Base-by-base conservation (phyloP, 2,888 invertebrate genomes). In the Steinernema hermaphroditum region DNA sequence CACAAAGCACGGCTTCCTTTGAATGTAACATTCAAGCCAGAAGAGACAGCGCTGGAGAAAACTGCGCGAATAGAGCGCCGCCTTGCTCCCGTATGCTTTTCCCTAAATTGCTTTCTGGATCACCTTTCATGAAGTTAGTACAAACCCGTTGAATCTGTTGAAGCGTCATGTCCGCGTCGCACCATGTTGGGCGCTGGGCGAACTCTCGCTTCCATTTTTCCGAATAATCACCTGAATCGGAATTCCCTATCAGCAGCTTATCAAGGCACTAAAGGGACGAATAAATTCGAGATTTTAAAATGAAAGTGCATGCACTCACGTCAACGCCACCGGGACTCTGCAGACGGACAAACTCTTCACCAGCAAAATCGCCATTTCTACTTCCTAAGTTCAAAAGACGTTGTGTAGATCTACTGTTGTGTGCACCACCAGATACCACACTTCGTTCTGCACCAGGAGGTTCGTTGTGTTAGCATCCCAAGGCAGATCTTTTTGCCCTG, bases 81-180 rank as follows among this genome's bases (percentile, higher is more conserved):
- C 78, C 68, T 72, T 74, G 69, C 82, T 81, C n/a, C 84, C 84
- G 4, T 34, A 57, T 8, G 77, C 77, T 37, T 74, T 69, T 37
- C 70, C 72, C 50, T 32, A 68, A 68, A 57, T 68, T 43, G n/a
- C 50, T 46, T 29, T 27, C 2, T 19, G 24, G 73, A 6, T 73
- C 27, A 14, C 41, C 0, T 2, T 19, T 14, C 27, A 16, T 29
- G n/a, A 9, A 14, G 14, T 19, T 32, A 27, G 14, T 62, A 72
- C 79, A 72, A 91, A 96, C 96, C 94, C 95, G 94, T 90, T 94
- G 93, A 88, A 96, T 92, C 90, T 96, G 94, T 88, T 92, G 92
- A 88, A 95, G 92, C 83, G 95, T 95, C 88, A 94, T 90, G 87
- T 92, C 92, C 80, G 96, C 96, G 89, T 97, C 94, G 86, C 94